Base-by-base conservation (phyloP, 2,113 vertebrate species). In the Carettochelys insculpta region DNA sequence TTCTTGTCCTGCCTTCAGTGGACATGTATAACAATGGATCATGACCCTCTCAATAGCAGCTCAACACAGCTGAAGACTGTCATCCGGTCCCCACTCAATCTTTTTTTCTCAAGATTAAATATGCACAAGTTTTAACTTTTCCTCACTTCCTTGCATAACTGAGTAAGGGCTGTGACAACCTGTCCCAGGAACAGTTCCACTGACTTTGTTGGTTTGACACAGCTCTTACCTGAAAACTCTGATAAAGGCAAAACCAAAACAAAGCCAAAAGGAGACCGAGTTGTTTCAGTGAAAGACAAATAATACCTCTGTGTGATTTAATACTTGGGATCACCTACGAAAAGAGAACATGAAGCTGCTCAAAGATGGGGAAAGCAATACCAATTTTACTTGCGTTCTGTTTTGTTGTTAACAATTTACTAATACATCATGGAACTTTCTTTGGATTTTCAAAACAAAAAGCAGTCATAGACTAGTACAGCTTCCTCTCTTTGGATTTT, bases 211-310 rank as follows among this genome's bases (percentile, higher is more conserved):
- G 80, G 38, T 77, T 87, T 54, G 54, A 86, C 89, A 86, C 84
- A 38, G 27, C 20, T 27, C 16, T 50, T 48, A n/a, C 48, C 1
- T 65, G 1, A 81, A 91, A 85, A 73, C 68, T 80, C 41, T 65
- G 78, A 43, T 8, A 89, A 11, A 68, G 86, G 54, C 6, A 54
- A 54, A 85, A 77, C 20, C 29, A 77, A 29, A 47, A 75, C 8
- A 31, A 12, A 92, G 56, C 5, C n/a, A 80, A 52, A 73, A n/a
- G 27, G 91, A 87, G 95, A 82, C 31, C 17, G 80, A 93, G 45
- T 38, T 94, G 73, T 50, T 79, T 25, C 73, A 83, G 89, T 53
- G 73, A 75, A 85, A 91, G 86, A 77, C 83, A 90, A 88, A 92
- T 19, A 91, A 43, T 24, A 89, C 54, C 79, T 80, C 82, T 87